Base-by-base conservation (phyloP, 2,888 invertebrate species). In the Mesorhabditis belari region DNA sequence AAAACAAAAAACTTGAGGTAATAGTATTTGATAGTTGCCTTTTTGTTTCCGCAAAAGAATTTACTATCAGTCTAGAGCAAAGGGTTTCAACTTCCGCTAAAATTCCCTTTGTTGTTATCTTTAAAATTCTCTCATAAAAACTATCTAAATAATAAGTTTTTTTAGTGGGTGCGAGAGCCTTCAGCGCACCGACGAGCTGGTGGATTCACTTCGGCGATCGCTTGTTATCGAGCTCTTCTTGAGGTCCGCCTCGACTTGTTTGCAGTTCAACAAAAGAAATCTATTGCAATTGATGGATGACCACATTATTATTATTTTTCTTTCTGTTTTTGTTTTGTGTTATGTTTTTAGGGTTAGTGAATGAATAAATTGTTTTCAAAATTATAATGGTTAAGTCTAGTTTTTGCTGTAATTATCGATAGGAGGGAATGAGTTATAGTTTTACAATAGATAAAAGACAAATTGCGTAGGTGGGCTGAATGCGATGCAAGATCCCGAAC, bases 231-330 rank as follows among this genome's bases (percentile, higher is more conserved):
- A 5, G 77, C 77, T 9, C 64, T 80, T 9, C 63, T 76, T 57
- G 80, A 80, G 59, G 66, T 73, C 4, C 66, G 77, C 17, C 49
- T 71, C 49, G 79, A 80, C 59, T 61, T 79, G 21, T 65, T 75
- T 57, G 49, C 64, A 0, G 44, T 35, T n/a, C n/a, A n/a, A n/a
- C n/a, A n/a, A n/a, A n/a, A n/a, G n/a, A n/a, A n/a, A n/a, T n/a
- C n/a, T n/a, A n/a, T n/a, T n/a, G n/a, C n/a, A n/a, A n/a, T n/a
- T n/a, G n/a, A n/a, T n/a, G n/a, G n/a, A n/a, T n/a, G n/a, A n/a
- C n/a, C n/a, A n/a, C n/a, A n/a, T n/a, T n/a, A n/a, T n/a, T n/a
- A n/a, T n/a, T n/a, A n/a, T n/a, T n/a, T n/a, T n/a, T n/a, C n/a
- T n/a, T n/a, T n/a, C n/a, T n/a, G n/a, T n/a, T n/a, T n/a, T n/a